A percentile compares a stretch with the other conserved stretches of the same genome.
Evolutionary conservation across 2,113 vertebrate species (phyloP).

Genomic region (Tenebrosternarchus preto): DNA sequence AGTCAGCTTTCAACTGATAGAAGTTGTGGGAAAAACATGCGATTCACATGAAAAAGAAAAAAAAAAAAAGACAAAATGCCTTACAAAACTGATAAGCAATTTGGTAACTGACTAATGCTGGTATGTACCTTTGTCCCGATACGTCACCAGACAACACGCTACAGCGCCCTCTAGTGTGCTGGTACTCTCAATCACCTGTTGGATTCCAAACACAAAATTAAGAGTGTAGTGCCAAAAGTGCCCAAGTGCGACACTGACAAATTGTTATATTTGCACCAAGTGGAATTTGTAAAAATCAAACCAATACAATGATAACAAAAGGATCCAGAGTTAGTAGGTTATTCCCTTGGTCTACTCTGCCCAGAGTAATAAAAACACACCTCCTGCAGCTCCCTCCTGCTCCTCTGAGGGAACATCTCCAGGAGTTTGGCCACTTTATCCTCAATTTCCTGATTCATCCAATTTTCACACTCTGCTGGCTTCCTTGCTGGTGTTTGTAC

Average conservation of each 20-base stretch:
- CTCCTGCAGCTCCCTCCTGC: constrained; percentile 74
- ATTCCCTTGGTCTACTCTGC: not conserved
- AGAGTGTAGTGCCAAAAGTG: not conserved
- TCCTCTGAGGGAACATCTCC: constrained; percentile 83
- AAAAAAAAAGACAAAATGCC: too few relatives aligned
- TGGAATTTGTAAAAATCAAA: too few relatives aligned
- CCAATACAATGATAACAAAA: too few relatives aligned
- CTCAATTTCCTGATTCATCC: constrained; percentile 63
- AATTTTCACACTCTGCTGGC: constrained; percentile 24
- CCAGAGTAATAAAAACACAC: constrained; percentile 59
- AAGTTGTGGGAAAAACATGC: too few relatives aligned
- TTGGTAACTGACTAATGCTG: not conserved
- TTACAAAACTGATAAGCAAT: not conserved
- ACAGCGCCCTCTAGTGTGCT: constrained; percentile 84
- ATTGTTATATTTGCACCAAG: too few relatives aligned
- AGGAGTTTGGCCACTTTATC: constrained; percentile 75
- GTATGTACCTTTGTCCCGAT: constrained; percentile 76
- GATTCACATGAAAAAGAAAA: too few relatives aligned
- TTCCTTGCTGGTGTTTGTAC: not conserved
- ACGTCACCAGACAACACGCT: constrained; percentile 75
- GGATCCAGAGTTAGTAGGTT: not conserved
- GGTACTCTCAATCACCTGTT: constrained; percentile 79
- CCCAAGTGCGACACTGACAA: not conserved
- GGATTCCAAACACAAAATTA: constrained; percentile 20
- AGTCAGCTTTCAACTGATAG: too few relatives aligned